Evolutionary conservation across 2,888 invertebrate species (phyloP).

Genomic region (Cheilosia vernalis): DNA sequence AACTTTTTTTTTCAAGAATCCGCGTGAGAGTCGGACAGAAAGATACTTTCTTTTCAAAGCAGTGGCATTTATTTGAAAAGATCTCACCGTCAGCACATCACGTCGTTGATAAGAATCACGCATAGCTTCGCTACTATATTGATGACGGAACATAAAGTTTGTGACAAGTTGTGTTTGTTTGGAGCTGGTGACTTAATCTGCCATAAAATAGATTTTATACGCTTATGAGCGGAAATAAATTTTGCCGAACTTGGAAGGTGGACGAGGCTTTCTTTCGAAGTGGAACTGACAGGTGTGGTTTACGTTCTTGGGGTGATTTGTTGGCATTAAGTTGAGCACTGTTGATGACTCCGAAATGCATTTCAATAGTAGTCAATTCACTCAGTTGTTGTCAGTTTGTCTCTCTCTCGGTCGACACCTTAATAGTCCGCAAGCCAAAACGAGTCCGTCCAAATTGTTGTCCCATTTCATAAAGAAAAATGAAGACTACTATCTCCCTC

Average conservation of each 20-base stretch:
- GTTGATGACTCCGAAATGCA: no score
- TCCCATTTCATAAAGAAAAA: no score
- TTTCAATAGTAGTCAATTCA: no score
- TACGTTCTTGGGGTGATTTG: no score
- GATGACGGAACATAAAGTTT: constrained; percentile 25
- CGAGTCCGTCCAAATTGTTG: no score
- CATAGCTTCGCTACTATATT: constrained; percentile 38
- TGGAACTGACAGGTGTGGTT: no score
- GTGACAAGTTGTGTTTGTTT: constrained; percentile 16
- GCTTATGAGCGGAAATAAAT: constrained; percentile 14
- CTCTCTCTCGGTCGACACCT: no score
- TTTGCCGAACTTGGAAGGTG: not conserved
- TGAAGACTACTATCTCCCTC: no score
- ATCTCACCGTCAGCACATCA: constrained; percentile 33
- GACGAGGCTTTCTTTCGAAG: not conserved
- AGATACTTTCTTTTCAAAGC: constrained; percentile 66
- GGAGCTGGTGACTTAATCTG: constrained; percentile 36
- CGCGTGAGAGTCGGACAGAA: constrained; percentile 11
- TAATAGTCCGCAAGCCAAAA: no score
- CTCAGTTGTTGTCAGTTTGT: no score
- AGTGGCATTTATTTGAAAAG: constrained; percentile 37
- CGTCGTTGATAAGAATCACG: constrained; percentile 53
- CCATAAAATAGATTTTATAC: constrained; percentile 26
- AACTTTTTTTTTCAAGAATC: constrained; percentile 64
- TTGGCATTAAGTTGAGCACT: no score